phyloP scores from a whole-genome alignment of 2,888 invertebrate species.

The Eustalomyia histrio region DNA sequence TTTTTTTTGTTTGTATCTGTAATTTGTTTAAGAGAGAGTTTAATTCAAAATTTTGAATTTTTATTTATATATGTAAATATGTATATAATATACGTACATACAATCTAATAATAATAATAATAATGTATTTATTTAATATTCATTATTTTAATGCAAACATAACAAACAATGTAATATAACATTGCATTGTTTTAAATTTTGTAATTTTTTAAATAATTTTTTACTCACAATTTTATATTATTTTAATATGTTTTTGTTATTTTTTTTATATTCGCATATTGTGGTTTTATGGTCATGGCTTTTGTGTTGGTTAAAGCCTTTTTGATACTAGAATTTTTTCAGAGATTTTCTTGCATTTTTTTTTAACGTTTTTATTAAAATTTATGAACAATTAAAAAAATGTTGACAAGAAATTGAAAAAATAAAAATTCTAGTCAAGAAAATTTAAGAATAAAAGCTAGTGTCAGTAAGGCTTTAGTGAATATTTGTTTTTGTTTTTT shows the following conservation, averaged over 20 bases:
- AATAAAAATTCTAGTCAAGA: too few relatives aligned
- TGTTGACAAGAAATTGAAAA: too few relatives aligned
- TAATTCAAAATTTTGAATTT: slow-evolving; percentile 60
- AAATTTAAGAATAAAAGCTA: too few relatives aligned
- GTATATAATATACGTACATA: slow-evolving; percentile 63
- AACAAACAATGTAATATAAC: slow-evolving; percentile 59
- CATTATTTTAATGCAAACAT: slow-evolving; percentile 56
- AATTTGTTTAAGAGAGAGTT: slow-evolving; percentile 52
- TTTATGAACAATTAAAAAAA: too few relatives aligned
- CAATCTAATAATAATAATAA: slow-evolving; percentile 62
- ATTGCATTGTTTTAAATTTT: slow-evolving; percentile 37
- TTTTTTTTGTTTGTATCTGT: slow-evolving; percentile 12
- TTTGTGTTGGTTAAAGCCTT: not conserved
- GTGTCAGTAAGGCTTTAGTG: too few relatives aligned
- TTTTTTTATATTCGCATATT: slow-evolving; percentile 19
- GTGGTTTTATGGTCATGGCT: not conserved
- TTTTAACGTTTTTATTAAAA: too few relatives aligned
- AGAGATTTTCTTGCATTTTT: too few relatives aligned
- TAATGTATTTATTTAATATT: slow-evolving; percentile 40
- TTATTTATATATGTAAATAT: slow-evolving; percentile 47
- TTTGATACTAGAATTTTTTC: not conserved
- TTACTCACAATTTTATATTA: slow-evolving; percentile 8
- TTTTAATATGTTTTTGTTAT: not conserved
- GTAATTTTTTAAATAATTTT: slow-evolving; percentile 2
- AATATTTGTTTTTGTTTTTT: too few relatives aligned